These are phyloP conservation scores for Nycticebus coucang DNA, from an alignment of 2,113 vertebrate genomes.

Conservation along the genomic window DNA sequence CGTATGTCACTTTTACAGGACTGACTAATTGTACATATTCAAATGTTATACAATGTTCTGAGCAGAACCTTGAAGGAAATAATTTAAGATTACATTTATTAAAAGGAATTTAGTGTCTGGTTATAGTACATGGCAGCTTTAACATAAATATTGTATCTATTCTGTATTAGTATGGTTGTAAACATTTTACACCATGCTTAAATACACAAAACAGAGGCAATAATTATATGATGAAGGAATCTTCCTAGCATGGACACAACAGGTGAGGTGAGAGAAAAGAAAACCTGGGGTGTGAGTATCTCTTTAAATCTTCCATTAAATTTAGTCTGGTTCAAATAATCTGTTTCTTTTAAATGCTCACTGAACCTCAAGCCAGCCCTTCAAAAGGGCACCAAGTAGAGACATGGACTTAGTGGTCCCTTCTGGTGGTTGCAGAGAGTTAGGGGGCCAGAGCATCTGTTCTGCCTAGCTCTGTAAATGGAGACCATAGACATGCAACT, in stretches of 20 bases:
- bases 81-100: background rate
- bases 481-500: background rate
- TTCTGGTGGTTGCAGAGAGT: background rate
- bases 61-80: background rate
- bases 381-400: background rate
- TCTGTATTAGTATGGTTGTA: background rate
- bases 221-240: background rate
- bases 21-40: background rate
- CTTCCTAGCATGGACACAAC: background rate
- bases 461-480: background rate
- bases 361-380: accelerated
- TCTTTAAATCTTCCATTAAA: background rate
- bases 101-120: background rate
- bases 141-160: background rate
- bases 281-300: background rate
- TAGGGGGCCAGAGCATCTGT: no score
- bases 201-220: background rate
- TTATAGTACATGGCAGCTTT: background rate
- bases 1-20: background rate
- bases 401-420: background rate
- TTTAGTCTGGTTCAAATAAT: background rate
- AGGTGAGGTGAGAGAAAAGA: background rate
- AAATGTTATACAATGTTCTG: background rate
- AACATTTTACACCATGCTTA: background rate
- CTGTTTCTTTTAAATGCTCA: background rate